Evolutionary conservation across 2,797 vertebrate species (phyloP).

Genomic region (Catharus ustulatus): DNA sequence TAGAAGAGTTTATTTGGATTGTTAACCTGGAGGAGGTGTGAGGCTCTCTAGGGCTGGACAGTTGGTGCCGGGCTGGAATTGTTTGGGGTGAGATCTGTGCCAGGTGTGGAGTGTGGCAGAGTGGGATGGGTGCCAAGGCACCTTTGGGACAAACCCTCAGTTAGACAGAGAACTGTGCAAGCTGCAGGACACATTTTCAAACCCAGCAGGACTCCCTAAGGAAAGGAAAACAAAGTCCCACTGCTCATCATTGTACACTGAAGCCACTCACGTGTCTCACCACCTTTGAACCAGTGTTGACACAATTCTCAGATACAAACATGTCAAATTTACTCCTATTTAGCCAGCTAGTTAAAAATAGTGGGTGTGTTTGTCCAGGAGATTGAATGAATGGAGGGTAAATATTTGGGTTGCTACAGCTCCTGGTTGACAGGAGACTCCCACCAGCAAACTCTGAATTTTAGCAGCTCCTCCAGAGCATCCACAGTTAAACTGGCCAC

Average conservation of each 20-base stretch:
- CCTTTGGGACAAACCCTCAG: not conserved
- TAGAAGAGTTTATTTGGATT: not conserved
- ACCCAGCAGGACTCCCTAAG: not conserved
- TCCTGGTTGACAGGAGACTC: not conserved
- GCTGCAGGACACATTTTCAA: not conserved
- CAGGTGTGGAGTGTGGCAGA: accelerated
- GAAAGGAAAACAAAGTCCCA: not conserved
- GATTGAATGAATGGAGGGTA: not conserved
- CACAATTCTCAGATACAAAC: not conserved
- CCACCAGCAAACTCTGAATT: not conserved
- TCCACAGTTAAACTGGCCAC: not conserved
- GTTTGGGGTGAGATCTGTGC: not conserved
- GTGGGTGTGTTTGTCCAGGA: not conserved
- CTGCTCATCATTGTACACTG: accelerated
- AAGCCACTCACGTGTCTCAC: not conserved
- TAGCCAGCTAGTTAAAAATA: not conserved
- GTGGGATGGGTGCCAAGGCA: not conserved
- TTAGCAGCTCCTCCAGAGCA: not conserved
- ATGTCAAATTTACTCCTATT: not conserved
- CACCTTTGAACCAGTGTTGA: not conserved
- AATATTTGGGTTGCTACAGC: conserved; percentile 8
- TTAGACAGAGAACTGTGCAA: accelerated
- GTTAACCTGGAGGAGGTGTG: not conserved
- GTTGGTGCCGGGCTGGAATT: not conserved
- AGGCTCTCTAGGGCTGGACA: not conserved